These are phyloP conservation scores for Echeneis naucrates DNA, from an alignment of 2,797 vertebrate species.

Conservation along the genomic window DNA sequence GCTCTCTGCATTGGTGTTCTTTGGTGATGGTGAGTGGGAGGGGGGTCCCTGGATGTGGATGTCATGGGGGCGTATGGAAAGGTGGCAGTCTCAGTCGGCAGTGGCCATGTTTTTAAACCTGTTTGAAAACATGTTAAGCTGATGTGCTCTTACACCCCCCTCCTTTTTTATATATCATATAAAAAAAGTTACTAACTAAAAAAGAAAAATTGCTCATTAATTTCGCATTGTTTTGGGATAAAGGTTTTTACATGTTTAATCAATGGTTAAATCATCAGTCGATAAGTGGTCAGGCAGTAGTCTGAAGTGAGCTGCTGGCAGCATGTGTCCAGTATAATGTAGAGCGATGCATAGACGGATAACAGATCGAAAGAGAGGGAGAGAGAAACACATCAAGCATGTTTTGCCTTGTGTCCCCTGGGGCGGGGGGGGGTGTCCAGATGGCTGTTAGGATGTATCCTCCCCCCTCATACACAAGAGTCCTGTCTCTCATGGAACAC, in stretches of 20 bases:
- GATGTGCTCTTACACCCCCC: too few species aligned
- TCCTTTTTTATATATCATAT: too few species aligned
- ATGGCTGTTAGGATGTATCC: slow-evolving; percentile 78
- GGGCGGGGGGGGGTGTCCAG: slow-evolving; percentile 76
- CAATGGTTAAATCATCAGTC: not conserved
- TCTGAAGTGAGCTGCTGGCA: not conserved
- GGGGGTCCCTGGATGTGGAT: too few species aligned
- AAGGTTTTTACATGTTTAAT: not conserved
- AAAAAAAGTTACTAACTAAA: too few species aligned
- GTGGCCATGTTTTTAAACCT: too few species aligned
- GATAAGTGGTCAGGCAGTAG: not conserved
- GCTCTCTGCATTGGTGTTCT: too few species aligned
- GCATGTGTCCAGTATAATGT: not conserved
- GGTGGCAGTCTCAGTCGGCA: too few species aligned
- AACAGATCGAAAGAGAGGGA: not conserved
- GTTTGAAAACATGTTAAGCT: too few species aligned
- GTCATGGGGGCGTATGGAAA: too few species aligned
- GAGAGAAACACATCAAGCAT: slow-evolving; percentile 53
- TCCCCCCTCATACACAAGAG: slow-evolving; percentile 61
- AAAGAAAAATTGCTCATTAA: not conserved
- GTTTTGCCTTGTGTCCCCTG: slow-evolving; percentile 65
- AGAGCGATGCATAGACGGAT: slow-evolving; percentile 4
- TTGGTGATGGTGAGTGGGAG: too few species aligned
- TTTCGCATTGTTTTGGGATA: not conserved
- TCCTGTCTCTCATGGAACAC: slow-evolving; percentile 60